Percentiles rank a stretch among this genome's conserved stretches.
phyloP scores from a whole-genome alignment of 2,888 invertebrate genomes.

The Diarsia mendica region DNA sequence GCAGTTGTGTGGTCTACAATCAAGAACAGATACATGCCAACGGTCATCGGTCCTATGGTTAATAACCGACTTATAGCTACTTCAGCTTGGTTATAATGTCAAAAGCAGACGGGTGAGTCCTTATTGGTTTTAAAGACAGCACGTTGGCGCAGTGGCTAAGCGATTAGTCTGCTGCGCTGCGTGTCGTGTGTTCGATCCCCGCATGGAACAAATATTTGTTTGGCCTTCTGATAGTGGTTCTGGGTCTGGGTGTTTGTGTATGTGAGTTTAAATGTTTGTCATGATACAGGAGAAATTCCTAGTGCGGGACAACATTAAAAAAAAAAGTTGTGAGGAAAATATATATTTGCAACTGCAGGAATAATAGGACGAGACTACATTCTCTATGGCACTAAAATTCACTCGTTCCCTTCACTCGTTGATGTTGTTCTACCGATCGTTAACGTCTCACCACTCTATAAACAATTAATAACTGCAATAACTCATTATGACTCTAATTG shows the following conservation, averaged over 20 bases:
- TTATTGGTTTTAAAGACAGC: too few species aligned
- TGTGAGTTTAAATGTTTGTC: too few species aligned
- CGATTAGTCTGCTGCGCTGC: too few species aligned
- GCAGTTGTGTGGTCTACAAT: background rate
- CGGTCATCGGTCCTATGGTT: background rate
- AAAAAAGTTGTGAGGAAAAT: too few species aligned
- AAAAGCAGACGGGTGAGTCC: background rate
- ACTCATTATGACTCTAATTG: slow-evolving; percentile 26
- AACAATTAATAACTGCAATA: slow-evolving; percentile 33
- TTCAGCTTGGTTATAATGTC: background rate
- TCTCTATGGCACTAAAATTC: background rate
- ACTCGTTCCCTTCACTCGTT: background rate
- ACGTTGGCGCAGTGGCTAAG: too few species aligned
- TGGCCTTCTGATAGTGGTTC: too few species aligned
- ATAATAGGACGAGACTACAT: background rate
- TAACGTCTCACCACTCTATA: slow-evolving; percentile 34
- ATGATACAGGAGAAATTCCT: too few species aligned
- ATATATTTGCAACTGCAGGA: too few species aligned
- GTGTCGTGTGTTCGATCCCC: too few species aligned
- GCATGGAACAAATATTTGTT: too few species aligned
- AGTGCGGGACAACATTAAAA: too few species aligned
- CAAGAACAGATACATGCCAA: background rate
- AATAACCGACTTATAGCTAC: background rate
- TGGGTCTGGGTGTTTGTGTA: too few species aligned
- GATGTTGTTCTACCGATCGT: slow-evolving; percentile 7